phyloP scores from a whole-genome alignment of 2,113 vertebrate species.

The Phrynocephalus versicolor region DNA sequence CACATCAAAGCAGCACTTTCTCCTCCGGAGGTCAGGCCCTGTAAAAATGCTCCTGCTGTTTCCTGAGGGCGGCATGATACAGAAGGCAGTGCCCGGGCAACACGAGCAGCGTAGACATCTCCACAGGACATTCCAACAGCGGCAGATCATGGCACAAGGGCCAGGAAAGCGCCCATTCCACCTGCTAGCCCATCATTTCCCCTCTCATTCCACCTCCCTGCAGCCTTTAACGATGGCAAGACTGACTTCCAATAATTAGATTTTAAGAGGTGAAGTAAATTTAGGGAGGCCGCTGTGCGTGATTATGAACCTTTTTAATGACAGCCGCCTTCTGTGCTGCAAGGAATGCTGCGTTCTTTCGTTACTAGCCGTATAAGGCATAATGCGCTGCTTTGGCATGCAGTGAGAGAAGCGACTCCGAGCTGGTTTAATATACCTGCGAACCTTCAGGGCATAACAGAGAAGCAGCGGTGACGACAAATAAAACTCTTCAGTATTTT shows the following conservation, averaged over 20 bases:
- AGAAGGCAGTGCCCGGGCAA: too few relatives aligned
- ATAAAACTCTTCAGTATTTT: background rate
- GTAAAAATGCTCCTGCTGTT: too few relatives aligned
- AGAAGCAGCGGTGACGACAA: background rate
- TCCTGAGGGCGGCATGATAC: too few relatives aligned
- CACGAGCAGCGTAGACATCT: too few relatives aligned
- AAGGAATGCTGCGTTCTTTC: background rate
- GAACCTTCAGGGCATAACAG: background rate
- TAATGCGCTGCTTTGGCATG: background rate
- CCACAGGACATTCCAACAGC: too few relatives aligned
- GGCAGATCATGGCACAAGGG: too few relatives aligned
- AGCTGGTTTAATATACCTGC: constrained; percentile 10
- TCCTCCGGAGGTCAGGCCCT: too few relatives aligned
- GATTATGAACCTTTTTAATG: constrained; percentile 13
- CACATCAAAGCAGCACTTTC: too few relatives aligned
- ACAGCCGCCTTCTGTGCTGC: background rate
- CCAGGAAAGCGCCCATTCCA: too few relatives aligned
- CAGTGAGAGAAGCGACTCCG: background rate
- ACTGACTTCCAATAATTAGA: constrained; percentile 21
- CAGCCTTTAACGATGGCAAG: constrained; percentile 1
- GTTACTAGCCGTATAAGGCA: background rate
- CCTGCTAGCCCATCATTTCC: background rate
- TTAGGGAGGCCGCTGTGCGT: constrained; percentile 3
- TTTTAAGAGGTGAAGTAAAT: constrained; percentile 15
- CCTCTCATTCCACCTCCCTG: background rate